Percentiles rank a stretch among this genome's conserved stretches.
Conservation (phyloP, 1,140 invertebrate species). For the Cyrtorhinus lividipennis region DNA sequence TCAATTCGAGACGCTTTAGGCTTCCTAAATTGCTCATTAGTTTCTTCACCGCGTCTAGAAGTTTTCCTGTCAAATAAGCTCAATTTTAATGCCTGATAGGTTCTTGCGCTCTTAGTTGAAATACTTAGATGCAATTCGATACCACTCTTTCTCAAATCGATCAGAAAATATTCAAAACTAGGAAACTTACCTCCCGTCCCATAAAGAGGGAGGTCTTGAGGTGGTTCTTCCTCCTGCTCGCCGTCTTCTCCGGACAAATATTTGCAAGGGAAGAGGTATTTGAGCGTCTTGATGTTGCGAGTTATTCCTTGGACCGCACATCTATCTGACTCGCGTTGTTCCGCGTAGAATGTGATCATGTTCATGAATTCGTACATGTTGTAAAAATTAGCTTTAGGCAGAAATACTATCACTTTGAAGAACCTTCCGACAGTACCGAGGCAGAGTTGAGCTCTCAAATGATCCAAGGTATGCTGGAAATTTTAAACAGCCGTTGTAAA, state of each 20-base stretch:
- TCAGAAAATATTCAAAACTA: too few relatives aligned
- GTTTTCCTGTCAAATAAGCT: too few relatives aligned
- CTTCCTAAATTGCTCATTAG: slow-evolving; percentile 50
- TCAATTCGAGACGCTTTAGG: slow-evolving; percentile 49
- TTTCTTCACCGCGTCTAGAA: slow-evolving; percentile 50
- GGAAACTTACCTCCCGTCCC: slow-evolving; percentile 54
- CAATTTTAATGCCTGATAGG: too few relatives aligned
- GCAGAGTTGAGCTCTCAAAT: slow-evolving; percentile 55
- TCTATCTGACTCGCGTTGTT: slow-evolving; percentile 31
- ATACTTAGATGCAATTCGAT: too few relatives aligned
- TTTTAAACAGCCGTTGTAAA: too few relatives aligned
- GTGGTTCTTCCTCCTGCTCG: slow-evolving; percentile 35
- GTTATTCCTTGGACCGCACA: slow-evolving; percentile 35
- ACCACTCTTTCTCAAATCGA: too few relatives aligned
- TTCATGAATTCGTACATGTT: slow-evolving; percentile 77
- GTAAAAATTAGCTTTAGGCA: slow-evolving; percentile 62
- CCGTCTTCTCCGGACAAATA: slow-evolving; percentile 41
- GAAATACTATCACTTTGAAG: slow-evolving; percentile 50
- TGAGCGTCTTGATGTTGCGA: slow-evolving; percentile 42
- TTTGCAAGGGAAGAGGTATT: slow-evolving; percentile 64
- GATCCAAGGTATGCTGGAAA: slow-evolving; percentile 54
- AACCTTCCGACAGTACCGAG: slow-evolving; percentile 51
- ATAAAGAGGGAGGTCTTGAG: slow-evolving; percentile 39
- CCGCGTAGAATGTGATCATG: slow-evolving; percentile 56
- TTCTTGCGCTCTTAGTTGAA: too few relatives aligned